Base-by-base conservation (phyloP, 1,140 invertebrate species). In the Drosophila biarmipes region DNA sequence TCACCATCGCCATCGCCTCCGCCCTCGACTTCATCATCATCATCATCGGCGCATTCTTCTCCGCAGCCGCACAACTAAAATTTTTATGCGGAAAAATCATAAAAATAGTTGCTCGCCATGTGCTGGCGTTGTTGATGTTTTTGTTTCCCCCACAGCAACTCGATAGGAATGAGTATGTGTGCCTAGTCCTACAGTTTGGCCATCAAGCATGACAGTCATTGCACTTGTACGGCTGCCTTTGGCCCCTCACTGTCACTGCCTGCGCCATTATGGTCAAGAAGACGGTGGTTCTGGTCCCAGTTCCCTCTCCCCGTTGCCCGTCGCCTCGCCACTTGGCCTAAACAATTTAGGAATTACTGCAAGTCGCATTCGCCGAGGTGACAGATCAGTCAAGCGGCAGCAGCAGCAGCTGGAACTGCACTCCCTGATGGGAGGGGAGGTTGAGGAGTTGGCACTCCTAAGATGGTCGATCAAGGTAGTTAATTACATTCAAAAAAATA, bases 161-260 rank as follows among this genome's bases (percentile, higher is more conserved):
- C 40, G 7, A 38, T 14, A n/a, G 35, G 24, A 24, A 24, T 24
- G 5, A 24, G 24, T 24, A 24, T 46, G 4, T 27, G 59, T 8
- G 38, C 37, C 51, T 35, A 27, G 31, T 68, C 40, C 53, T 54
- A 56, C 69, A 29, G 40, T 69, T 56, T 31, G 52, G 59, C 45
- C 63, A 64, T 73, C 52, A 73, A 56, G 43, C 77, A 75, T 67
- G 76, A 72, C 76, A 84, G 72, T 63, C 63, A 75, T 53, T 69
- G 81, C 81, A 87, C 82, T 86, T 86, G 64, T 79, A 82, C 37
- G 82, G 82, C 74, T 82, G 80, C 79, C 19, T 48, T 58, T 6
- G 35, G 45, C 57, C 15, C 27, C 27, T 42, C 55, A 31, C 59
- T 49, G 52, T 56, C 61, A n/a, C 51, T 40, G 48, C 42, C 48